phyloP scores from a whole-genome alignment of 2,797 vertebrate genomes.

The Molossus alvarezi region DNA sequence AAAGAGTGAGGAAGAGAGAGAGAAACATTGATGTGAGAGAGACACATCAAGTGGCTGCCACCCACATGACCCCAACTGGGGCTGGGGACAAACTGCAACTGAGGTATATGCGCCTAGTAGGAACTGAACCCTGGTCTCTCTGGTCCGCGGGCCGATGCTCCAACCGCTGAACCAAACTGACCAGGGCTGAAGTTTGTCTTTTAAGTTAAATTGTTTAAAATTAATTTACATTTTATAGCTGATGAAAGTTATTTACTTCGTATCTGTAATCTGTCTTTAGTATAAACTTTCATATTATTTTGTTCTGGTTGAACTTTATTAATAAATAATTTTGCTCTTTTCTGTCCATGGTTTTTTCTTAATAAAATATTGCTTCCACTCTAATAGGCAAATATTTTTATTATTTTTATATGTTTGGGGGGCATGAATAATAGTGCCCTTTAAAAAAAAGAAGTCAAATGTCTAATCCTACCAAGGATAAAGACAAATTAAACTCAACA shows the following conservation, averaged over 20 bases:
- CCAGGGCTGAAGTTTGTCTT: background rate
- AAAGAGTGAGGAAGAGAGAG: too few relatives aligned
- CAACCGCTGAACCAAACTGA: too few relatives aligned
- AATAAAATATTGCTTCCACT: conserved; percentile 44
- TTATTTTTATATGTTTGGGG: conserved; percentile 34
- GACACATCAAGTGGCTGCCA: too few relatives aligned
- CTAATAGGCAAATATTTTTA: conserved; percentile 19
- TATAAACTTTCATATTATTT: conserved; percentile 48
- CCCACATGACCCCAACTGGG: too few relatives aligned
- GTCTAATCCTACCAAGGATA: background rate
- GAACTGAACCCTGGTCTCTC: too few relatives aligned
- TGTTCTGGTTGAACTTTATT: conserved; percentile 32
- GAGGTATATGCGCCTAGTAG: too few relatives aligned
- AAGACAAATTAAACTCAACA: background rate
- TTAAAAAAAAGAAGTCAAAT: background rate
- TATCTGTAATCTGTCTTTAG: background rate
- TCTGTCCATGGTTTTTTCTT: background rate
- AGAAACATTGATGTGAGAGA: too few relatives aligned
- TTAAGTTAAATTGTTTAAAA: conserved; percentile 4
- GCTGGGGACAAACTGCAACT: too few relatives aligned
- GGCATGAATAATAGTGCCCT: background rate
- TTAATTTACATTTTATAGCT: conserved; percentile 32
- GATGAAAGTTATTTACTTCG: conserved; percentile 1
- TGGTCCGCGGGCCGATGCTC: too few relatives aligned
- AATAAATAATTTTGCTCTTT: background rate